These are phyloP conservation scores for Pseudanteris insignis DNA, from an alignment of 2,888 invertebrate genomes.

Conservation along the genomic window DNA sequence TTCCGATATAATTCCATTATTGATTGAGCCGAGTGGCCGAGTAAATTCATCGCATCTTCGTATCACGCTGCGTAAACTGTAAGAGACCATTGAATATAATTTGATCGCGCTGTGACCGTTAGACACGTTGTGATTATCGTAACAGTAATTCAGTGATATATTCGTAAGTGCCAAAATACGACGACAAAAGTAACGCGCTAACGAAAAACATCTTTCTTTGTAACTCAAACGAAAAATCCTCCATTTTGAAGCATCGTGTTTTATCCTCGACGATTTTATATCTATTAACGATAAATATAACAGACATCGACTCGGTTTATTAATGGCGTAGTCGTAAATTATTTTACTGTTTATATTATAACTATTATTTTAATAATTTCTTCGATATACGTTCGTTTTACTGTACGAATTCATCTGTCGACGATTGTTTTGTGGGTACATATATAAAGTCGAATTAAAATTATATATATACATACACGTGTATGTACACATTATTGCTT, in stretches of 20 bases:
- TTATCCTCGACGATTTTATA: slow-evolving; percentile 21
- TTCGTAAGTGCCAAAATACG: slow-evolving; percentile 25
- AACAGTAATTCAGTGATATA: slow-evolving; percentile 36
- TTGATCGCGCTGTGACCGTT: slow-evolving; percentile 31
- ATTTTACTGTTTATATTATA: no score
- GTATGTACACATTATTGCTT: no score
- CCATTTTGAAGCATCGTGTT: slow-evolving; percentile 43
- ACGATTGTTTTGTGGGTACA: no score
- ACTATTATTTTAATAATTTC: no score
- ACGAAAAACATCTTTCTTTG: slow-evolving; percentile 25
- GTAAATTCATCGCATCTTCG: slow-evolving; percentile 25
- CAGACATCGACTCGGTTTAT: no score
- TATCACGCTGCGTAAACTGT: slow-evolving; percentile 44
- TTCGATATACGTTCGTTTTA: not conserved
- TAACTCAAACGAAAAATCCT: slow-evolving; percentile 22
- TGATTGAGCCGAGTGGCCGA: slow-evolving; percentile 21
- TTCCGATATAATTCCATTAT: no score
- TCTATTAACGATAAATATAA: no score
- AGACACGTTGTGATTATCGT: slow-evolving; percentile 32
- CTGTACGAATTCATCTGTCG: no score
- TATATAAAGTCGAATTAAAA: no score
- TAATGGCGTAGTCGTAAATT: no score
- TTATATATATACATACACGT: no score
- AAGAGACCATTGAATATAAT: slow-evolving; percentile 35
- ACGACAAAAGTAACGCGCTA: slow-evolving; percentile 6